Evolutionary conservation across 2,113 vertebrate genomes (phyloP).

Genomic region (Paradisaea rubra): DNA sequence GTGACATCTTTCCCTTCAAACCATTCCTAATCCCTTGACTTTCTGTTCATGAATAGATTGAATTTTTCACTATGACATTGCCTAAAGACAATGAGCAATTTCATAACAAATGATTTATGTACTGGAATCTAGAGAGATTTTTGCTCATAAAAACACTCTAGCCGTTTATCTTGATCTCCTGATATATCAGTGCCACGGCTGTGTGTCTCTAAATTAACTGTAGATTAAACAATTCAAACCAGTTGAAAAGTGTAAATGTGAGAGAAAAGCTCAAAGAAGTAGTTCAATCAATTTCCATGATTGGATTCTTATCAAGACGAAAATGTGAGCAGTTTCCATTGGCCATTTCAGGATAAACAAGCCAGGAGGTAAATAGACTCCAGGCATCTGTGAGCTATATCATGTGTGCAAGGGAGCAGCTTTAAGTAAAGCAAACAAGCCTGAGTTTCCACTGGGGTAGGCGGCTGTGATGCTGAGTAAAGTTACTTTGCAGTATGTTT

Average conservation of each 20-base stretch:
- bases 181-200: slow-evolving; percentile 47
- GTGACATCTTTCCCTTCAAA: slow-evolving; percentile 53
- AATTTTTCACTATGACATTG: slow-evolving; percentile 63
- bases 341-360: slow-evolving; percentile 49
- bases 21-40: slow-evolving; percentile 71
- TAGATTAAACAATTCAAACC: slow-evolving; percentile 70
- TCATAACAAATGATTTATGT: slow-evolving; percentile 76
- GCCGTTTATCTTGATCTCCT: slow-evolving; percentile 66
- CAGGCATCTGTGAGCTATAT: neutral
- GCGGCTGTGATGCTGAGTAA: neutral
- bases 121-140: slow-evolving; percentile 71
- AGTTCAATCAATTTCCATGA: slow-evolving; percentile 37
- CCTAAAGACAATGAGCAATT: slow-evolving; percentile 72
- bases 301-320: slow-evolving; percentile 58
- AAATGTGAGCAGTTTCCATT: slow-evolving; percentile 37
- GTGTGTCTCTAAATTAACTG: slow-evolving; percentile 67
- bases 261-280: neutral
- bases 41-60: slow-evolving; percentile 71
- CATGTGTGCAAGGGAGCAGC: slow-evolving; percentile 2
- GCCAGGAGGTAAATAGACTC: slow-evolving; percentile 21
- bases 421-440: slow-evolving; percentile 57
- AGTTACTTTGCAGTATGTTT: slow-evolving; percentile 16
- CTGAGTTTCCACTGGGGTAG: neutral
- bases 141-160: slow-evolving; percentile 71
- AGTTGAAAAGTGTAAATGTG: slow-evolving; percentile 53